phyloP scores from a whole-genome alignment of 2,888 invertebrate species.

The Melipona bicolor region DNA sequence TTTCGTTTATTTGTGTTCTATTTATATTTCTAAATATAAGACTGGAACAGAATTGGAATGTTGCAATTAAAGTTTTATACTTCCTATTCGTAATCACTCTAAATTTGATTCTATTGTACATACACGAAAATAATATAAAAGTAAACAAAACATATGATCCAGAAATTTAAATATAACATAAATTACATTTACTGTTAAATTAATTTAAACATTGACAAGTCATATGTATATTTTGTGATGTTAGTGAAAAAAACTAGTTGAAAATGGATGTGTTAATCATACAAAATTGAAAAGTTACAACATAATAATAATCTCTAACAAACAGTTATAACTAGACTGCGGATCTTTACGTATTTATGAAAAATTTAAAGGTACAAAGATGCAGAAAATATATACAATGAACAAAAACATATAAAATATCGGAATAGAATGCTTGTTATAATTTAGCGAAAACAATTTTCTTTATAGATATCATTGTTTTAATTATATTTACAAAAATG shows the following conservation, averaged over 20 bases:
- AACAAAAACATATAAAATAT: too few species aligned
- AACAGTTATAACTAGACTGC: slow-evolving; percentile 2
- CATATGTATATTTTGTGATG: slow-evolving; percentile 12
- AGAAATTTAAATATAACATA: slow-evolving; percentile 4
- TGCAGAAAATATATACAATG: too few species aligned
- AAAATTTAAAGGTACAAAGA: too few species aligned
- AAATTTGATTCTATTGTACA: background rate
- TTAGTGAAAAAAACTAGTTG: background rate
- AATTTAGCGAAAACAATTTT: too few species aligned
- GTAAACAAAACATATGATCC: background rate
- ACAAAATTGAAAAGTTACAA: background rate
- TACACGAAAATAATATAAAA: slow-evolving; percentile 24
- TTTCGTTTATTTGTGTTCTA: background rate
- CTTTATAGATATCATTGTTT: too few species aligned
- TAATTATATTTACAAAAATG: too few species aligned
- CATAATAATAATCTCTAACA: slow-evolving; percentile 4
- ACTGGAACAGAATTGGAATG: slow-evolving; percentile 31
- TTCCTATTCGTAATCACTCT: background rate
- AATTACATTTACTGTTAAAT: slow-evolving; percentile 11
- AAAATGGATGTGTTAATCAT: background rate
- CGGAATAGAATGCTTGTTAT: too few species aligned
- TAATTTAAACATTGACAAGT: slow-evolving; percentile 5
- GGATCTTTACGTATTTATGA: too few species aligned
- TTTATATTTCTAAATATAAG: background rate
- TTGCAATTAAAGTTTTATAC: slow-evolving; percentile 1